Evolutionary conservation across 2,113 vertebrate species (phyloP), one percentile per base, ranked within the genome.

Genomic region (Plecotus auritus): DNA sequence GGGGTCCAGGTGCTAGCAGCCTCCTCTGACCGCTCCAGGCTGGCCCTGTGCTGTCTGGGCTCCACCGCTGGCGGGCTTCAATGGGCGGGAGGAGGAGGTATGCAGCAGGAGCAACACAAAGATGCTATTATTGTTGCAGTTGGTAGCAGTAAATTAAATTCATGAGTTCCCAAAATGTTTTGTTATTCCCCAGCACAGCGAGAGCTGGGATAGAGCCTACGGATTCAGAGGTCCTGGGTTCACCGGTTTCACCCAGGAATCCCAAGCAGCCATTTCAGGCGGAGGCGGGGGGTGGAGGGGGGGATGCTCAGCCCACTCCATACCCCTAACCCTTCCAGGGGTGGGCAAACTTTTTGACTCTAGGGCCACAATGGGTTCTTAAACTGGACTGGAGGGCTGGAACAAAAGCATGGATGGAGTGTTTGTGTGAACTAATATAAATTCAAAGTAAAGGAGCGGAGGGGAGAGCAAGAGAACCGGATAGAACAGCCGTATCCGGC

Each of bases 41-140:
- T 7, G 61, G 30, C 22, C 11, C 4, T 17, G 10, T 47, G 18
- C 35, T 6, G 80, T 72, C 88, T 54, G 37, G 22, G 42, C 72
- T 56, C 20, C 20, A 37, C 40, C 37, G 69, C 49, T 32, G 1
- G 28, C 85, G 40, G 81, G 20, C 64, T 85, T 88, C 47, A 30
- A 20, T 77, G 51, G 30, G 82, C 32, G 9, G 59, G 51, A 78
- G 78, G 83, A 67, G 85, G 77, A n/a, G 66, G 22, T 18, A 11
- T 32, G 32, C 30, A 56, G 54, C 9, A 6, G 11, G 59, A 93
- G 56, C 74, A 61, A 88, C 59, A 96, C 96, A 96, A 95, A 96
- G 96, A 95, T 93, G 90, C 88, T 96, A 92, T 96, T 95, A 94
- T 97, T 85, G 78, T 76, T 95, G 92, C 20, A 6, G 47, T 76